A percentile compares a stretch with the other conserved stretches of the same genome.
Evolutionary conservation across 2,797 vertebrate species (phyloP).

Genomic region (Micrastur ruficollis): DNA sequence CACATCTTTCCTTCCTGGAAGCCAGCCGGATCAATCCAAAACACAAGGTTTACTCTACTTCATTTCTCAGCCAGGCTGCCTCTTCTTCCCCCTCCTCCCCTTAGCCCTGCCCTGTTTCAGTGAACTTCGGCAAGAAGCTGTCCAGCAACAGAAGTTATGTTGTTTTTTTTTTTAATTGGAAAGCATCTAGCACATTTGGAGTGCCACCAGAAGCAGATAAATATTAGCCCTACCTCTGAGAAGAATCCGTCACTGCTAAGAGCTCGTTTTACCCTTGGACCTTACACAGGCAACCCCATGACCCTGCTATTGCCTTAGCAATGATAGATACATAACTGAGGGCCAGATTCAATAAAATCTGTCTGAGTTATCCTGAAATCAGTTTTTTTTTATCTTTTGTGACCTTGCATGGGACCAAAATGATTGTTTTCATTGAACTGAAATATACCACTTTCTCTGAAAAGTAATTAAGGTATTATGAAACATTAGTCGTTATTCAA

Average conservation of each 20-base stretch:
- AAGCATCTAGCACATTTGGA: background rate
- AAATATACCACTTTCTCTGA: background rate
- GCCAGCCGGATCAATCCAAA: background rate
- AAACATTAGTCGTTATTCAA: background rate
- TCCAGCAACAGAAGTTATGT: background rate
- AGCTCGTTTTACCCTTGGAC: background rate
- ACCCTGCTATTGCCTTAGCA: background rate
- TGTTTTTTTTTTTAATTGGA: background rate
- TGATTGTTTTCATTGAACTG: background rate
- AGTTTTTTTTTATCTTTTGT: background rate
- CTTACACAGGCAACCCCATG: background rate
- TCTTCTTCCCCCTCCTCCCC: background rate
- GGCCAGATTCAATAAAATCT: background rate
- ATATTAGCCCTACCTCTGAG: background rate
- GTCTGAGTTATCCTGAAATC: background rate
- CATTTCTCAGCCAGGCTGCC: background rate
- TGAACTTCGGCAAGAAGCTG: background rate
- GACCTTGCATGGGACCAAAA: background rate
- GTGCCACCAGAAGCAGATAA: background rate
- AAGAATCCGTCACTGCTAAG: background rate
- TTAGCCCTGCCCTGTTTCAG: background rate
- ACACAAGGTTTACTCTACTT: background rate
- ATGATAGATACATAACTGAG: background rate
- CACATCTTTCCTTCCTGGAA: background rate
- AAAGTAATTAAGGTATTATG: background rate